These are phyloP conservation scores for Panurus biarmicus DNA, from an alignment of 2,113 vertebrate genomes.

Conservation along the genomic window DNA sequence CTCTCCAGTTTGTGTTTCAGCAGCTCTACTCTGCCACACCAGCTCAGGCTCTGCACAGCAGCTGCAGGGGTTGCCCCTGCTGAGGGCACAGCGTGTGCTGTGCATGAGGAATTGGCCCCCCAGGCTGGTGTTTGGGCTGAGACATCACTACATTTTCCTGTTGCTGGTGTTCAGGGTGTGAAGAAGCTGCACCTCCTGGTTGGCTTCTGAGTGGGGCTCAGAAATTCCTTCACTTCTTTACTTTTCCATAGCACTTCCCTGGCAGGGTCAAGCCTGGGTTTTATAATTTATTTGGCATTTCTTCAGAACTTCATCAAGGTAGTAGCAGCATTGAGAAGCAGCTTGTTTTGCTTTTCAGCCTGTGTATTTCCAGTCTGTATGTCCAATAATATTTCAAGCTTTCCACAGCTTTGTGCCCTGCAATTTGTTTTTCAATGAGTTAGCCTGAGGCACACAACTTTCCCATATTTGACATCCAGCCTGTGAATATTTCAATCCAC, in stretches of 20 bases:
- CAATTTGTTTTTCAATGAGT: background rate
- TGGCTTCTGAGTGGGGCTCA: background rate
- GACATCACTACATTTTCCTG: background rate
- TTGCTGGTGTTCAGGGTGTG: background rate
- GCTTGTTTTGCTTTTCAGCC: background rate
- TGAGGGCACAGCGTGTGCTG: background rate
- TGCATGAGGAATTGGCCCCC: rapidly evolving
- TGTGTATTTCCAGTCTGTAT: background rate
- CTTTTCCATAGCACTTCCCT: background rate
- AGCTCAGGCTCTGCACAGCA: background rate
- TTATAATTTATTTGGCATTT: background rate
- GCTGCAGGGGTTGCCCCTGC: background rate
- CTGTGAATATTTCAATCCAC: background rate
- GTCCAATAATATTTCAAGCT: background rate
- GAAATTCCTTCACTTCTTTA: background rate
- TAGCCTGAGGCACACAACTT: background rate
- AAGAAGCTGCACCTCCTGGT: background rate
- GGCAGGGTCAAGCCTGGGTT: background rate
- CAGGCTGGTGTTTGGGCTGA: background rate
- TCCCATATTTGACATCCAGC: background rate
- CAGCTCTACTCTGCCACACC: rapidly evolving
- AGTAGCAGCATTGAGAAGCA: too few relatives aligned
- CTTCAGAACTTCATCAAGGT: background rate
- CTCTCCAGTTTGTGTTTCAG: background rate
- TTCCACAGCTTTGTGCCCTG: background rate